These are phyloP conservation scores for Florisuga fusca DNA, from an alignment of 2,797 vertebrate species.

Conservation along the genomic window DNA sequence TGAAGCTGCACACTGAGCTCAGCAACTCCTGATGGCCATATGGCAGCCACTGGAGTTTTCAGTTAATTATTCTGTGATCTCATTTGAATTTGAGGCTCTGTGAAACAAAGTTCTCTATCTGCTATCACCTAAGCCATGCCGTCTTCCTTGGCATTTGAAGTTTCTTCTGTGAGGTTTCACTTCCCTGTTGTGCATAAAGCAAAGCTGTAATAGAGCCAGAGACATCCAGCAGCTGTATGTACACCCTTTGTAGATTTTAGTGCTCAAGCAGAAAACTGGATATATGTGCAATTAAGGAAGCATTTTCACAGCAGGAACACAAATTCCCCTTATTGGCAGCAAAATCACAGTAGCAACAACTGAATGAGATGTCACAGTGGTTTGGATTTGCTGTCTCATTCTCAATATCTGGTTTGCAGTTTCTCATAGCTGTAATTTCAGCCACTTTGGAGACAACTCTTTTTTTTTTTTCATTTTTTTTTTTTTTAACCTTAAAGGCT, in stretches of 20 bases:
- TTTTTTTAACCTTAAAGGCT: background rate
- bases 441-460: background rate
- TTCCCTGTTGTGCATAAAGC: background rate
- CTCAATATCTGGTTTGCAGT: conserved; percentile 14
- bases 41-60: background rate
- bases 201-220: background rate
- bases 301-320: conserved; percentile 57
- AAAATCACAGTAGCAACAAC: conserved; percentile 40
- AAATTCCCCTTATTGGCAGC: conserved; percentile 62
- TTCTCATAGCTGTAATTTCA: conserved; percentile 42
- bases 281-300: conserved; percentile 66
- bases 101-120: background rate
- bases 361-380: conserved; percentile 26
- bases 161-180: background rate
- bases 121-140: background rate
- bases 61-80: background rate
- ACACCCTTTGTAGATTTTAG: background rate
- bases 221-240: background rate
- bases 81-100: background rate
- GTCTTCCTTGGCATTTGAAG: background rate
- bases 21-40: background rate
- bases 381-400: conserved; percentile 43
- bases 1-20: background rate
- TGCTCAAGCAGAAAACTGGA: conserved; percentile 49
- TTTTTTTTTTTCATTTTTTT: background rate